Conservation (phyloP, 2,797 vertebrate genomes). For the Kryptolebias ocellatus region DNA sequence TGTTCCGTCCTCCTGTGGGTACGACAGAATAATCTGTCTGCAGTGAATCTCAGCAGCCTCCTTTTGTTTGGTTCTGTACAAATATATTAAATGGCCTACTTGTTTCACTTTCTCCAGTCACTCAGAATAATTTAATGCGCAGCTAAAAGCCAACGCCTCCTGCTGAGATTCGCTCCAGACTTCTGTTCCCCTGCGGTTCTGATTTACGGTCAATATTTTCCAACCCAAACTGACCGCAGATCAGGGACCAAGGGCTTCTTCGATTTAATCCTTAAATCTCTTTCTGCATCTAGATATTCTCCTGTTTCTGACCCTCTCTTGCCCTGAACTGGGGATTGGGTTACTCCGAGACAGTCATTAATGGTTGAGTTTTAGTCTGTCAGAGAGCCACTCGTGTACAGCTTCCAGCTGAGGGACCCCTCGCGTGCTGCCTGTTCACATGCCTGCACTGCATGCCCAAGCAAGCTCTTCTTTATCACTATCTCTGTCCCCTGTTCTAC, state of each 20-base stretch:
- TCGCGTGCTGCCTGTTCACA: conserved; percentile 83
- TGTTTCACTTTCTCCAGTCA: conserved; percentile 5
- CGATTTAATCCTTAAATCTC: conserved; percentile 56
- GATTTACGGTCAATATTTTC: conserved; percentile 56
- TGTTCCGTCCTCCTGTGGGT: conserved; percentile 20
- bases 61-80: background rate
- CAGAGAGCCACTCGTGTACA: conserved; percentile 68
- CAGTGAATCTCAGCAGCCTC: conserved; percentile 61
- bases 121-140: conserved; percentile 5
- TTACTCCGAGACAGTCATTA: conserved; percentile 61
- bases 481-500: conserved; percentile 68
- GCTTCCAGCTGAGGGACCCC: conserved; percentile 75
- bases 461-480: conserved; percentile 78
- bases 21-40: conserved; percentile 53
- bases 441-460: conserved; percentile 85
- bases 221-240: conserved; percentile 47
- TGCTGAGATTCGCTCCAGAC: conserved; percentile 70
- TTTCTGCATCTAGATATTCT: conserved; percentile 63
- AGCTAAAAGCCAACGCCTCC: conserved; percentile 8
- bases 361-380: conserved; percentile 64
- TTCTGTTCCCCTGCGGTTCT: conserved; percentile 41
- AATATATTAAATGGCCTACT: conserved; percentile 1
- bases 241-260: conserved; percentile 53
- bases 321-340: conserved; percentile 58
- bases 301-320: conserved; percentile 70